Percentiles rank a stretch among this genome's conserved stretches.
Evolutionary conservation across 2,797 vertebrate genomes (phyloP).

Genomic region (Paramormyrops hopkinsi): DNA sequence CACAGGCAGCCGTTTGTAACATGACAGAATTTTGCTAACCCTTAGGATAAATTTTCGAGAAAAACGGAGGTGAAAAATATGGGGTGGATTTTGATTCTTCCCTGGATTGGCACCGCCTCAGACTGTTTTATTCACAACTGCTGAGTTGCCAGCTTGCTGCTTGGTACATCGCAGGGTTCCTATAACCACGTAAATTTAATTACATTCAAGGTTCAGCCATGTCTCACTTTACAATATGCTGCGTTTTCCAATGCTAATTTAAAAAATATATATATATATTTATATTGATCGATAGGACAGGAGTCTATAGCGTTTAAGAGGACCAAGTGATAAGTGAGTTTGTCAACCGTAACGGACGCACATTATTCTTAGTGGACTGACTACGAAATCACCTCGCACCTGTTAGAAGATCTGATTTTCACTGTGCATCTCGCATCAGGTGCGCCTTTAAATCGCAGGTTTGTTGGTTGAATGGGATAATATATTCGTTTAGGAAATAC

Average conservation of each 20-base stretch:
- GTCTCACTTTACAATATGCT: neutral
- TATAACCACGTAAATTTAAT: neutral
- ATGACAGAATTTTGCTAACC: constrained; percentile 74
- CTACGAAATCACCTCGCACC: neutral
- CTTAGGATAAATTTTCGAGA: constrained; percentile 71
- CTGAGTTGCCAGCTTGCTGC: neutral
- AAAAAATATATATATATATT: neutral
- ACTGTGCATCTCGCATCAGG: neutral
- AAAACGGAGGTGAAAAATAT: constrained; percentile 74
- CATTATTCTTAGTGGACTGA: neutral
- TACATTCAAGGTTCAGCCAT: neutral
- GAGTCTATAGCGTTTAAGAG: neutral
- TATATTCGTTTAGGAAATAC: neutral
- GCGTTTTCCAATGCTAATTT: neutral
- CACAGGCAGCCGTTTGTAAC: constrained; percentile 73
- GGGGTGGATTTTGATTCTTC: constrained; percentile 71
- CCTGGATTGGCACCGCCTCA: constrained; percentile 70
- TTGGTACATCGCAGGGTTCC: neutral
- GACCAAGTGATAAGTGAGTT: neutral
- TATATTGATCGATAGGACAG: neutral
- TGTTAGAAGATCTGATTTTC: neutral
- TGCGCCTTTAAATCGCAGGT: neutral
- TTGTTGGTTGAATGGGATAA: neutral
- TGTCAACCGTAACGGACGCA: neutral
- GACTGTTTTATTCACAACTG: constrained; percentile 11